Base-by-base conservation (phyloP, 2,797 vertebrate species). In the Galagoides demidoff region DNA sequence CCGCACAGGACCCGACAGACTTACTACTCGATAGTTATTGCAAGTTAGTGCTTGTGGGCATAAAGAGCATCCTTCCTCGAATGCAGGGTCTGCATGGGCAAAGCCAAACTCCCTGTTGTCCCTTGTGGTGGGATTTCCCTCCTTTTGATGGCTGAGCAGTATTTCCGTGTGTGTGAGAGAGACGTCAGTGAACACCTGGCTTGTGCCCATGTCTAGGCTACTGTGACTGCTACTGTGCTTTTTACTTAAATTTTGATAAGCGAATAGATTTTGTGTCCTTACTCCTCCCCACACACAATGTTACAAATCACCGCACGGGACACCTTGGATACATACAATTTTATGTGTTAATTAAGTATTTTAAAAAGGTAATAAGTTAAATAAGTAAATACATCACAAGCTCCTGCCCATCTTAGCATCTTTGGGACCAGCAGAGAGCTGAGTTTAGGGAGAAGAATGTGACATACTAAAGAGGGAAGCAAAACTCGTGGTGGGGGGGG, bases 351-450 rank as follows among this genome's bases (percentile, higher is more conserved):
- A 16, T 49, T 34, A 66, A 74, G 37, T 34, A 59, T 31, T 14
- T 81, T 52, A 45, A 37, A 23, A 23, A 29, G 49, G 6, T 45
- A 43, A 45, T 14, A 20, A 11, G 8, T 71, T 52, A 6, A 29
- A 77, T 52, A 37, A 82, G 43, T 27, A 43, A 20, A 34, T n/a
- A 34, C 45, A 29, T 19, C 10, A 76, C 10, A 5, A 27, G 4
- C 7, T 25, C n/a, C 43, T 37, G 5, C 4, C 49, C 49, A 14
- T 2, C 2, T 0, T 19, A 6, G 1, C 3, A 4, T 61, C 89
- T 63, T 31, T 37, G 23, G 29, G 12, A 43, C 27, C 17, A n/a
- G 7, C 61, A 11, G 14, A 31, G 37, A 73, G 5, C 8, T 2
- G 59, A 45, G 7, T 49, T 61, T 25, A 31, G 0, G 4, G 22